A percentile compares a stretch with the other conserved stretches of the same genome.
These are phyloP conservation scores for Brachionus rubens DNA, from an alignment of 1,140 invertebrate species.

Conservation along the genomic window DNA sequence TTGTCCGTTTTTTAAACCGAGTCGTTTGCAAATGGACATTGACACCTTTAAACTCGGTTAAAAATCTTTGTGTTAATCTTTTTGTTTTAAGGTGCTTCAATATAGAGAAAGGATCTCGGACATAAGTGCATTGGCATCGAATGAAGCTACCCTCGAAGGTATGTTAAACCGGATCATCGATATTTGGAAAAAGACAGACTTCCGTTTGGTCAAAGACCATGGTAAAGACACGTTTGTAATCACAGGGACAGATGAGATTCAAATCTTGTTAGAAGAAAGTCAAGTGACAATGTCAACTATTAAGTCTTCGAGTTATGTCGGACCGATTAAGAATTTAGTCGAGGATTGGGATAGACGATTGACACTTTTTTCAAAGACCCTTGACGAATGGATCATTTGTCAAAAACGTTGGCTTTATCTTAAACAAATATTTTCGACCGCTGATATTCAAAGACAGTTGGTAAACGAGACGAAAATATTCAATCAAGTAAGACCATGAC, in stretches of 20 bases:
- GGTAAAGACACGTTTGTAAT: slow-evolving; percentile 73
- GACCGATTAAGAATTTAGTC: slow-evolving; percentile 71
- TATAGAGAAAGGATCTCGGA: slow-evolving; percentile 72
- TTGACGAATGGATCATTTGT: slow-evolving; percentile 77
- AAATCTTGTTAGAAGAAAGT: slow-evolving; percentile 74
- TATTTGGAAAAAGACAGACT: slow-evolving; percentile 58
- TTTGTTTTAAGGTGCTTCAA: slow-evolving; percentile 65
- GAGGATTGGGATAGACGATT: slow-evolving; percentile 74
- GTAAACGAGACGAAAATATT: slow-evolving; percentile 33
- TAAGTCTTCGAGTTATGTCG: slow-evolving; percentile 74
- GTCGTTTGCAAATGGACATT: background rate
- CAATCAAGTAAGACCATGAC: background rate
- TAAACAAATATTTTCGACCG: slow-evolving; percentile 81
- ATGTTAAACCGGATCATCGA: slow-evolving; percentile 70
- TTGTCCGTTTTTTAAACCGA: background rate
- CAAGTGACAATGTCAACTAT: slow-evolving; percentile 71
- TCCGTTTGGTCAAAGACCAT: slow-evolving; percentile 55
- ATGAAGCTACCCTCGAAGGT: slow-evolving; percentile 73
- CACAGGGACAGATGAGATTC: slow-evolving; percentile 75
- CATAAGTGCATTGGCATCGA: slow-evolving; percentile 75
- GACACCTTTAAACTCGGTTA: background rate
- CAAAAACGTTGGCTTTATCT: slow-evolving; percentile 81
- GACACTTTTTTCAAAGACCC: slow-evolving; percentile 70
- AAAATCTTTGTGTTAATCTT: background rate
- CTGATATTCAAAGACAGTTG: slow-evolving; percentile 71